These are phyloP conservation scores for Lasioglossum leucozonium DNA, from an alignment of 2,888 invertebrate species.

Conservation along the genomic window DNA sequence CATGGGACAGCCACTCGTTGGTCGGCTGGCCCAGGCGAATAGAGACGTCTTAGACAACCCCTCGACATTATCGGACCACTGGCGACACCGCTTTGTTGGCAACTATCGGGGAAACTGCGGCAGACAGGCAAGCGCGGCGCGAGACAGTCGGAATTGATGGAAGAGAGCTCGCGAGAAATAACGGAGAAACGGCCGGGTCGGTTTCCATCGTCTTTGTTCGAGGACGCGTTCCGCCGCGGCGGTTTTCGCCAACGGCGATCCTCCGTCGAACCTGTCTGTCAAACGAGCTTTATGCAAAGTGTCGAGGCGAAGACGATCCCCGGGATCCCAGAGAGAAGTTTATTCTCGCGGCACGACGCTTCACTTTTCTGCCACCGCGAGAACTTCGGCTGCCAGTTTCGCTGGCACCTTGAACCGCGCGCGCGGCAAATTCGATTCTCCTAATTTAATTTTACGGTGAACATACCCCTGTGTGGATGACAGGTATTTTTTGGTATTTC, in stretches of 20 bases:
- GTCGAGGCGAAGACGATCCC: background rate
- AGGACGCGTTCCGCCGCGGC: background rate
- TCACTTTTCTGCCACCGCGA: background rate
- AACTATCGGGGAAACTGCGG: conserved; percentile 21
- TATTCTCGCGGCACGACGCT: background rate
- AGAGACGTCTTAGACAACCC: conserved; percentile 49
- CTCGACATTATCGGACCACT: conserved; percentile 52
- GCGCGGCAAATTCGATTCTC: too few species aligned
- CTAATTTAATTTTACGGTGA: too few species aligned
- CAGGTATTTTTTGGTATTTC: too few species aligned
- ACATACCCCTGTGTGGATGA: too few species aligned
- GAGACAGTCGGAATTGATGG: conserved; percentile 18
- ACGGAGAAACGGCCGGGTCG: background rate
- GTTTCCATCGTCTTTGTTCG: background rate
- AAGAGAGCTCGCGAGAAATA: conserved; percentile 3
- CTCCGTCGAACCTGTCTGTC: background rate
- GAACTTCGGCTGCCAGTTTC: too few species aligned
- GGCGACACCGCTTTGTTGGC: conserved; percentile 5
- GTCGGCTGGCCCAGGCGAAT: conserved; percentile 25
- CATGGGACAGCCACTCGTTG: background rate
- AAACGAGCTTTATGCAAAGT: background rate
- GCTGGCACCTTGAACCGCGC: too few species aligned
- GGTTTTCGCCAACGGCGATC: background rate
- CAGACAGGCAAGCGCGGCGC: background rate
- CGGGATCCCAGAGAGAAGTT: too few species aligned